Conservation (phyloP, 2,797 vertebrate species). For the Pogonophryne albipinna region DNA sequence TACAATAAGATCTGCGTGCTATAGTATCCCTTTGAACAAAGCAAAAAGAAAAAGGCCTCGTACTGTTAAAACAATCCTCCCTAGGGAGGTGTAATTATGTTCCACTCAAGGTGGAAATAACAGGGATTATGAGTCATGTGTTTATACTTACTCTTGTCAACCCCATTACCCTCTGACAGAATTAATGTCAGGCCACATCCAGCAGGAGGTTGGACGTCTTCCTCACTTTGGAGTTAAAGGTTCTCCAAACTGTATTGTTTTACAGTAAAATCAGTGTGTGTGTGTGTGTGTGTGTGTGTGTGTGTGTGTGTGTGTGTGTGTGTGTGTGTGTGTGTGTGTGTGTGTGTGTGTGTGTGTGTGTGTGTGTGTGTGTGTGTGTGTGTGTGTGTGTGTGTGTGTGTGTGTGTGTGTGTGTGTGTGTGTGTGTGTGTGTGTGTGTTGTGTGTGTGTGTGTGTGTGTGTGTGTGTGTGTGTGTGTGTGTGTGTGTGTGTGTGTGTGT, state of each 20-base stretch:
- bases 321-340: too few species aligned
- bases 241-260: slow-evolving; percentile 33
- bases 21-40: slow-evolving; percentile 53
- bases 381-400: background rate
- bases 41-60: slow-evolving; percentile 26
- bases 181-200: slow-evolving; percentile 74
- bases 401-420: background rate
- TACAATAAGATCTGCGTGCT: slow-evolving; percentile 57
- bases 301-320: too few species aligned
- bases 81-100: slow-evolving; percentile 58
- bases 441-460: background rate
- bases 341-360: background rate
- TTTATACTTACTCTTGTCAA: slow-evolving; percentile 77
- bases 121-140: slow-evolving; percentile 75
- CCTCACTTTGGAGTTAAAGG: slow-evolving; percentile 50
- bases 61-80: slow-evolving; percentile 70
- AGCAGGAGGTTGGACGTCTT: slow-evolving; percentile 41
- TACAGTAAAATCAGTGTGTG: too few species aligned
- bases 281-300: too few species aligned
- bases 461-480: too few species aligned
- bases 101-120: slow-evolving; percentile 80
- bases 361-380: background rate
- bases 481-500: too few species aligned
- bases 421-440: background rate
- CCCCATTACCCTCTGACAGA: slow-evolving; percentile 66